phyloP scores from a whole-genome alignment of 2,113 vertebrate genomes.

The Aegotheles bennettii region DNA sequence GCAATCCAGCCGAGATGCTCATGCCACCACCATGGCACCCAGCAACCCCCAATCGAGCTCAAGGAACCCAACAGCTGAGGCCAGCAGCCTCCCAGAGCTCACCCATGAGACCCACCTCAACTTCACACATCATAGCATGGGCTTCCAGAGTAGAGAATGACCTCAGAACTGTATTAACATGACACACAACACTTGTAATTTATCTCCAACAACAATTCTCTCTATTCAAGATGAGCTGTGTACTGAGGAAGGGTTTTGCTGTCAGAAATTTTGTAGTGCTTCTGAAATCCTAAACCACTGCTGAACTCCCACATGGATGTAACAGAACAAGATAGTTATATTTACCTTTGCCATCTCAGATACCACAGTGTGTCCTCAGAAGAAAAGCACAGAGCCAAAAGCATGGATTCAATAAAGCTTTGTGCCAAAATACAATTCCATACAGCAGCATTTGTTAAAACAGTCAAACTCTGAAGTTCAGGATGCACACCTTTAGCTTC shows the following conservation, averaged over 20 bases:
- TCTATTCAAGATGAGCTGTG: background rate
- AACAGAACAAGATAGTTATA: background rate
- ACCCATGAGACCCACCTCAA: accelerated
- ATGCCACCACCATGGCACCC: accelerated
- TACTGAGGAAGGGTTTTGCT: background rate
- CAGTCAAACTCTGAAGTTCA: background rate
- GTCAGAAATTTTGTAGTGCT: background rate
- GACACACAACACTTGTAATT: background rate
- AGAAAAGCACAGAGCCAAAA: background rate
- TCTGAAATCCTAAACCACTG: background rate
- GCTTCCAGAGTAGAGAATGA: accelerated
- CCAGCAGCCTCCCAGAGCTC: background rate
- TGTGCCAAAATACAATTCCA: background rate
- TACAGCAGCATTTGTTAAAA: background rate
- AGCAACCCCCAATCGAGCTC: background rate
- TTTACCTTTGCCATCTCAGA: background rate
- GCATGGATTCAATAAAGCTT: background rate
- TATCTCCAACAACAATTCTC: background rate
- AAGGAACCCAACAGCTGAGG: background rate
- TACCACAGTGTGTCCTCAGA: background rate
- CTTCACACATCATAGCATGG: accelerated
- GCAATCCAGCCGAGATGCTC: background rate
- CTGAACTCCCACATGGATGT: background rate
- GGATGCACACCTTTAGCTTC: accelerated
- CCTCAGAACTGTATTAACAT: background rate